Percentiles rank a stretch among this genome's conserved stretches.
phyloP scores from a whole-genome alignment of 2,888 invertebrate genomes.

The Tipula lateralis region DNA sequence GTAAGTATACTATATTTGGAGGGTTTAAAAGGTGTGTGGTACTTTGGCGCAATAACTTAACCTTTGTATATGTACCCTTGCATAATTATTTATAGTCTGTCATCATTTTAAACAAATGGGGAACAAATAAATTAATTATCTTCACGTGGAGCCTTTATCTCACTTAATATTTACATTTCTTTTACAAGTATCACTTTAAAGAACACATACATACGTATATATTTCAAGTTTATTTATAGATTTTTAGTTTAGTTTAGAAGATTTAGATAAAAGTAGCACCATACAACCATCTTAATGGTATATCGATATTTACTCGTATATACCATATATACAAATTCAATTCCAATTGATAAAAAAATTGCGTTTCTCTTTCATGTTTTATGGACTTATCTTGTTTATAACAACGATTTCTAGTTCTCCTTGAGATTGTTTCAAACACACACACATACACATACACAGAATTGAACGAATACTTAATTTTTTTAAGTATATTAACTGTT shows the following conservation, averaged over 20 bases:
- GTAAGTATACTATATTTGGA: background rate
- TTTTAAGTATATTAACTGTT: background rate
- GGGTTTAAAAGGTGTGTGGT: background rate
- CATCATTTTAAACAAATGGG: background rate
- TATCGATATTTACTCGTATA: background rate
- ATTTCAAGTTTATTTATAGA: constrained; percentile 11
- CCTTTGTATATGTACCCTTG: background rate
- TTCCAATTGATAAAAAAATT: constrained; percentile 13
- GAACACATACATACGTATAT: too few species aligned
- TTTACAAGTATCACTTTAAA: constrained; percentile 6
- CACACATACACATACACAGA: background rate
- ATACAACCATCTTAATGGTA: background rate
- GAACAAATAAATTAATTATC: background rate
- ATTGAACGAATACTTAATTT: background rate
- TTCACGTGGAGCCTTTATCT: background rate
- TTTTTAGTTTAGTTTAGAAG: background rate
- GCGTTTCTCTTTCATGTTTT: constrained; percentile 19
- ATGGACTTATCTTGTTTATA: background rate
- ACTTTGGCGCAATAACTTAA: background rate
- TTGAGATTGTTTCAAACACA: background rate
- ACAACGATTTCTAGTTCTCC: background rate
- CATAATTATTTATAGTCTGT: background rate
- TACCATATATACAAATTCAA: background rate
- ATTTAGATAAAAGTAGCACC: background rate
- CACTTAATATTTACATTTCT: background rate